These are phyloP conservation scores for Diachasma alloeum DNA, from an alignment of 1,140 invertebrate genomes.

Conservation along the genomic window DNA sequence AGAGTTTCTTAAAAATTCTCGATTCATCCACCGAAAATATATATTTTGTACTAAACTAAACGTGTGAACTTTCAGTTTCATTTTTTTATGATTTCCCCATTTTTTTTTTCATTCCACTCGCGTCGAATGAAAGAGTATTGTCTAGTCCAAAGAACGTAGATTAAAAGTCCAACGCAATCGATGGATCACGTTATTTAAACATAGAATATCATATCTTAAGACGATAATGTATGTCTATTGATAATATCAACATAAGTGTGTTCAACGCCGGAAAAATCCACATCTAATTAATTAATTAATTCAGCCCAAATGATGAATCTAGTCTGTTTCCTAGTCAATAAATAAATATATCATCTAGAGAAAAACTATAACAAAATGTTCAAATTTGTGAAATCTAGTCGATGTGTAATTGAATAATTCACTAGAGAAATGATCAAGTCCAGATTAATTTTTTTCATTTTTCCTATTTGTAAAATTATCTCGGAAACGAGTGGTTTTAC, in stretches of 20 bases:
- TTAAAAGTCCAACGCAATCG: background rate
- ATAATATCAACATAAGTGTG: background rate
- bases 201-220: background rate
- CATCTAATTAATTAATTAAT: too few species aligned
- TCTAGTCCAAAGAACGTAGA: constrained; percentile 54
- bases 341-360: background rate
- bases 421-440: too few species aligned
- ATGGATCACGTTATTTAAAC: background rate
- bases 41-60: background rate
- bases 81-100: constrained; percentile 47
- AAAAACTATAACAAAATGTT: background rate
- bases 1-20: background rate
- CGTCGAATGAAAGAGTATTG: constrained; percentile 53
- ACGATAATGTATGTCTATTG: background rate
- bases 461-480: too few species aligned
- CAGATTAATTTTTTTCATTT: too few species aligned
- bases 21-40: background rate
- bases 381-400: background rate
- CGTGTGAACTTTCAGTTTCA: constrained; percentile 14
- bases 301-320: background rate
- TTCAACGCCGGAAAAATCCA: too few species aligned
- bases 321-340: background rate
- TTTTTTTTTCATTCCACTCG: constrained; percentile 48
- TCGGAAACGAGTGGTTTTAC: too few species aligned
- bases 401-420: background rate